Conservation (phyloP, 2,797 vertebrate species). For the Spinus pinus region DNA sequence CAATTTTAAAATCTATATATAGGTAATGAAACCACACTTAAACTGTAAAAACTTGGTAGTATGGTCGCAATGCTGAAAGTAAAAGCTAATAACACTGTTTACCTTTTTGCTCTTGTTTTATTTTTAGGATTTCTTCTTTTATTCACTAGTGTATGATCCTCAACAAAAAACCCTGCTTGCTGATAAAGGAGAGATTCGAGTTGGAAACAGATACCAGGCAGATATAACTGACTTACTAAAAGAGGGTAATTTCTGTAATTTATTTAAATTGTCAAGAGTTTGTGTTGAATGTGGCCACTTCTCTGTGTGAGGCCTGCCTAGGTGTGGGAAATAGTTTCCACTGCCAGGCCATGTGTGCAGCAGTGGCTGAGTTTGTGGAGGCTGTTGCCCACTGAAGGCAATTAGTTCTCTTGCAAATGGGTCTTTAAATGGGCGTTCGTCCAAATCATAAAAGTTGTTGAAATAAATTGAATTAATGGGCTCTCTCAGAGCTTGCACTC, state of each 20-base stretch:
- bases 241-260: constrained; percentile 81
- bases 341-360: background rate
- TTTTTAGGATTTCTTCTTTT: constrained; percentile 96
- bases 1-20: background rate
- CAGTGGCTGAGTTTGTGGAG: background rate
- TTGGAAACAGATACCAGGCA: constrained; percentile 96
- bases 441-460: constrained; percentile 50
- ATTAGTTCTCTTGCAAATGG: constrained; percentile 1
- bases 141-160: constrained; percentile 97
- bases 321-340: background rate
- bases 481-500: background rate
- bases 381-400: background rate
- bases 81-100: background rate
- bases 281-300: background rate
- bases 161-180: constrained; percentile 97
- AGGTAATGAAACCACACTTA: background rate
- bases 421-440: background rate
- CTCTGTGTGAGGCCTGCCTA: background rate
- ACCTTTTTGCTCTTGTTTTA: constrained; percentile 35
- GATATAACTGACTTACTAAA: constrained; percentile 94
- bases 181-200: constrained; percentile 97
- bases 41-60: background rate
- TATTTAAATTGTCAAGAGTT: background rate
- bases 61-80: background rate
- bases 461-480: constrained; percentile 55